Percentiles rank a stretch among this genome's conserved stretches.
These are phyloP conservation scores for Aphelinus certus DNA, from an alignment of 1,140 invertebrate genomes.

Conservation along the genomic window DNA sequence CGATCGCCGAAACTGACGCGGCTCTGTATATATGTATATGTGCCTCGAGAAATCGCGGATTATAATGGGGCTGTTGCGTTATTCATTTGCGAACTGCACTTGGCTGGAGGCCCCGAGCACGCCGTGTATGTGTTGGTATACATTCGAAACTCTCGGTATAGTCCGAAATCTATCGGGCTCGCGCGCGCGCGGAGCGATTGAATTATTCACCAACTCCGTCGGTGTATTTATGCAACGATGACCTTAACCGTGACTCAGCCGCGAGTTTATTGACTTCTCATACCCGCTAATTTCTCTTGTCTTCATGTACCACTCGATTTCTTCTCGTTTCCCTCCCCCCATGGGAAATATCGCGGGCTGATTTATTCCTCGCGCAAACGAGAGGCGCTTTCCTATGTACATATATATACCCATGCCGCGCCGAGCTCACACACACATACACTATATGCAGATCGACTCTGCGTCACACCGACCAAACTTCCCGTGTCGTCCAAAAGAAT, in stretches of 20 bases:
- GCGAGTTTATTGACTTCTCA: slow-evolving; percentile 5
- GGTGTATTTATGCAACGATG: slow-evolving; percentile 1
- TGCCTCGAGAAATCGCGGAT: no score
- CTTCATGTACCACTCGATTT: background rate
- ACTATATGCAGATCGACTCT: no score
- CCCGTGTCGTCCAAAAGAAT: no score
- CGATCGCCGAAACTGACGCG: background rate
- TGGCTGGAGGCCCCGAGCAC: background rate
- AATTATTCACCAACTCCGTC: slow-evolving; percentile 22
- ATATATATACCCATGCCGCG: no score
- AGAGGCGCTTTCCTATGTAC: no score
- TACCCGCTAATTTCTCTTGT: background rate
- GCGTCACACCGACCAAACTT: no score
- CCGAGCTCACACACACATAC: no score
- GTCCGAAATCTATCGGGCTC: no score
- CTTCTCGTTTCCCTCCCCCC: background rate
- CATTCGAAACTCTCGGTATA: background rate
- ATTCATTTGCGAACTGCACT: background rate
- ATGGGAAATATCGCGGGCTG: no score
- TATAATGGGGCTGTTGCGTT: background rate
- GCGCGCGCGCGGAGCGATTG: background rate
- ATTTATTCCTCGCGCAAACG: no score
- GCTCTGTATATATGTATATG: no score
- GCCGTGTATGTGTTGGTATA: background rate
- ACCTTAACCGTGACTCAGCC: background rate